Evolutionary conservation across 2,888 invertebrate species (phyloP).

Genomic region (Dusona sp.): DNA sequence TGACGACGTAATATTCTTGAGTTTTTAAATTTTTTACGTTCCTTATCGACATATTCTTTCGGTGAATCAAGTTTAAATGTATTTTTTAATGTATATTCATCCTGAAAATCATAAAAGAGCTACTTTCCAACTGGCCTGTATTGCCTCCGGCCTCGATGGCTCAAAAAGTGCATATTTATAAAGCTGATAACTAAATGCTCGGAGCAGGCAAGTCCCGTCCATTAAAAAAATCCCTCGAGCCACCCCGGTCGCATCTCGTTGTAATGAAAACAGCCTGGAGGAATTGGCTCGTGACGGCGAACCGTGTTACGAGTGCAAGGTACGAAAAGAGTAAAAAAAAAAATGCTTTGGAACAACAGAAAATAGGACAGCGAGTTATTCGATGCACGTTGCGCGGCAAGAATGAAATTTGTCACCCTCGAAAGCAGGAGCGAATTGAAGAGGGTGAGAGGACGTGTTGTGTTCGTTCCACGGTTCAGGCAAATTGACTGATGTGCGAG

Average conservation of each 20-base stretch:
- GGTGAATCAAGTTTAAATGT: background rate
- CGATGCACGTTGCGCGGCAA: constrained; percentile 77
- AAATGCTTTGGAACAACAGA: background rate
- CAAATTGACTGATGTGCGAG: constrained; percentile 70
- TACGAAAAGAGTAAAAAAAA: constrained; percentile 11
- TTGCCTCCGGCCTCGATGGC: background rate
- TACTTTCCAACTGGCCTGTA: background rate
- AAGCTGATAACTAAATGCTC: constrained; percentile 14
- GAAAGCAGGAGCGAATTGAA: constrained; percentile 78
- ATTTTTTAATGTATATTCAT: background rate
- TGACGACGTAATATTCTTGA: background rate
- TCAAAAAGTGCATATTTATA: background rate
- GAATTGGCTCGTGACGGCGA: constrained; percentile 46
- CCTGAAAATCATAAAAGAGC: background rate
- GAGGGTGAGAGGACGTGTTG: constrained; percentile 65
- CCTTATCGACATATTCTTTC: background rate
- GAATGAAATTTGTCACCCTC: constrained; percentile 79
- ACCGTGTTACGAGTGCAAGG: constrained; percentile 28
- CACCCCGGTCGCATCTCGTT: constrained; percentile 7
- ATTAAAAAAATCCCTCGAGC: constrained; percentile 26
- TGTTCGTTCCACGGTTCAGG: constrained; percentile 54
- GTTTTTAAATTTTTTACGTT: background rate
- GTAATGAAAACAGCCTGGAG: constrained; percentile 38
- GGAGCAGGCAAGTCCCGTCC: background rate
- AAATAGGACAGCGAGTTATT: constrained; percentile 70